Base-by-base conservation (phyloP, 2,113 vertebrate species). In the Bucco capensis region DNA sequence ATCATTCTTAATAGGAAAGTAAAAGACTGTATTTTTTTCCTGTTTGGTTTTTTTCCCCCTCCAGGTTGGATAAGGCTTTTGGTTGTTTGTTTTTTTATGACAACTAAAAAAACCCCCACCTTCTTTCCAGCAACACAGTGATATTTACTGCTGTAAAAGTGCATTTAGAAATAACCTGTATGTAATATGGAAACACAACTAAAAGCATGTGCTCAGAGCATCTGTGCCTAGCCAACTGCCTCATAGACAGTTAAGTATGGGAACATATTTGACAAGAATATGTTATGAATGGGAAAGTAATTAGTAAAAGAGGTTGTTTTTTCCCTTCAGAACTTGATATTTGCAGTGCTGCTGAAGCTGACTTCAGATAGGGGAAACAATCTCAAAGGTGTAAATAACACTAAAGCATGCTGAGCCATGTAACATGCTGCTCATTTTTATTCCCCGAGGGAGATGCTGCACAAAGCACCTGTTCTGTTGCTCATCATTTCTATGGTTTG, bases 371-470 rank as follows among this genome's bases (percentile, higher is more conserved):
- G 44, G 7, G 10, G 15, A 90, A 89, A 66, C 12, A 73, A 54
- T 58, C 46, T 70, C 57, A 84, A 92, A 89, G 23, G 7, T 79
- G 19, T 74, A 91, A 73, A 92, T 85, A 82, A n/a, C 46, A 85
- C 65, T 83, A 92, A 92, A 83, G 18, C 38, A 89, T 66, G 75
- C 84, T 62, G n/a, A 88, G 30, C 58, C 60, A 18, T 88, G n/a
- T 70, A 83, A 93, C 77, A 22, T 62, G n/a, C 25, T 58, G 79
- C 35, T 90, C 73, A 88, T 40, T 88, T 94, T 70, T 91, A 72
- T 80, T 83, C 19, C 50, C 47, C 35, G 56, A 33, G 51, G 14
- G 47, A 88, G 33, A 80, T 58, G 54, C 79, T 44, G 46, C 28
- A 73, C 0, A 0, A 89, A 86, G 49, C 76, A 57, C 38, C 31